These are phyloP conservation scores for Hydropsyche betteni DNA, from an alignment of 2,888 invertebrate genomes.

Conservation along the genomic window DNA sequence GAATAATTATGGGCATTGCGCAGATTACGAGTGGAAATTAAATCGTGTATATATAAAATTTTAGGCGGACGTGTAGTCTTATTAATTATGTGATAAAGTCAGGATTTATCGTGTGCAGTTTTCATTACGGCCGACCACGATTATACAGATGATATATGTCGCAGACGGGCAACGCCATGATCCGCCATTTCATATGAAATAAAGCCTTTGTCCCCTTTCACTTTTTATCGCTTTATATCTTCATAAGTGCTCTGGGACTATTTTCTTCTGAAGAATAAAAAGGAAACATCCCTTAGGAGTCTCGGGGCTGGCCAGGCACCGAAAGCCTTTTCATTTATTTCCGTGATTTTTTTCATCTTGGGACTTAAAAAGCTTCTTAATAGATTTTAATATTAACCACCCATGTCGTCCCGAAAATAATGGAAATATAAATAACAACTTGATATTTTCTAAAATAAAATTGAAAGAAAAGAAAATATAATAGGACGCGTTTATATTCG, in stretches of 20 bases:
- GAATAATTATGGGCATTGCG: conserved; percentile 9
- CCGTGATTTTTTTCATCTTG: conserved; percentile 4
- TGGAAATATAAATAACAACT: too few species aligned
- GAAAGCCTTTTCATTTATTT: conserved; percentile 35
- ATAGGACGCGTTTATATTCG: too few species aligned
- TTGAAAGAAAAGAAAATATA: too few species aligned
- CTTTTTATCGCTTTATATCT: conserved; percentile 36
- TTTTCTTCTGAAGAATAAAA: conserved; percentile 34
- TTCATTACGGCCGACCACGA: conserved; percentile 20
- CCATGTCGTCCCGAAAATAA: too few species aligned
- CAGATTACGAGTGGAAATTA: too few species aligned
- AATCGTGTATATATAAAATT: conserved; percentile 13
- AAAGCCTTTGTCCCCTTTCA: conserved; percentile 33
- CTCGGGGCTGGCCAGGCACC: neutral
- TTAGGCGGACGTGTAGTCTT: neutral
- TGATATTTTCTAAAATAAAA: too few species aligned
- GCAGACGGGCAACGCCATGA: conserved; percentile 18
- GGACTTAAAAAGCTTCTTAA: too few species aligned
- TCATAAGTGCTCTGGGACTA: conserved; percentile 32
- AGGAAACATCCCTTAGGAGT: conserved; percentile 35
- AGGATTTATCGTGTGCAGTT: conserved; percentile 17
- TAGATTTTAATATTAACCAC: too few species aligned
- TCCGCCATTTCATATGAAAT: conserved; percentile 27
- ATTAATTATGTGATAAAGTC: conserved; percentile 18
- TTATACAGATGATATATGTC: conserved; percentile 29